A percentile compares a stretch with the other conserved stretches of the same genome.
These are phyloP conservation scores for Yoshiicerus persimilis DNA, from an alignment of 1,140 invertebrate species.

Conservation along the genomic window DNA sequence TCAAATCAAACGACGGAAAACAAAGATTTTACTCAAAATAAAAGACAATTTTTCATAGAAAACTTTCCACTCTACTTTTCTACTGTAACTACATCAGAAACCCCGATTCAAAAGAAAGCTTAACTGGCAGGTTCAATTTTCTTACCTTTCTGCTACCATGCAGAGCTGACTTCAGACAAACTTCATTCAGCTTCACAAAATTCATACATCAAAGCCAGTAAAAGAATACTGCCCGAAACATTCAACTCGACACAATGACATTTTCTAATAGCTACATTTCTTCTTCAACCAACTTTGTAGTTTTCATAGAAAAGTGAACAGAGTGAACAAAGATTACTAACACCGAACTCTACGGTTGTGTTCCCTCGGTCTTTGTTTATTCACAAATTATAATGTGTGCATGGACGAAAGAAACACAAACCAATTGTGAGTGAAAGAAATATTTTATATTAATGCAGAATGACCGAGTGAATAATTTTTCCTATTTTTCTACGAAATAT, in stretches of 20 bases:
- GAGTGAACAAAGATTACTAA: neutral
- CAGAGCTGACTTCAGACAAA: neutral
- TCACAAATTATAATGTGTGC: neutral
- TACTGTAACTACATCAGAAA: neutral
- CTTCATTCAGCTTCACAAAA: neutral
- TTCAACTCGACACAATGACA: neutral
- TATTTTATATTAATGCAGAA: neutral
- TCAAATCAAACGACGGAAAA: neutral
- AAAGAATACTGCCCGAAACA: neutral
- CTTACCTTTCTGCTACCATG: neutral
- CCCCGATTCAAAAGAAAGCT: neutral
- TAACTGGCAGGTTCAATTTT: constrained; percentile 1
- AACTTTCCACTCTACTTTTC: neutral
- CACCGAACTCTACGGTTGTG: too few species aligned
- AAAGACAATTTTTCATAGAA: neutral
- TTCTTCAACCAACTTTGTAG: neutral
- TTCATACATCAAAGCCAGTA: neutral
- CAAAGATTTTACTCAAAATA: neutral
- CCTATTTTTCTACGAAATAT: neutral
- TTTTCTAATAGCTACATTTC: neutral
- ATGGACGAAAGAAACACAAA: neutral
- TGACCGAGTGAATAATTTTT: neutral
- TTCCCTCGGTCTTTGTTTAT: neutral
- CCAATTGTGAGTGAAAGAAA: neutral
- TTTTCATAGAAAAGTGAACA: neutral